These are phyloP conservation scores for Odontothrips loti DNA, from an alignment of 2,888 invertebrate species.

Conservation along the genomic window DNA sequence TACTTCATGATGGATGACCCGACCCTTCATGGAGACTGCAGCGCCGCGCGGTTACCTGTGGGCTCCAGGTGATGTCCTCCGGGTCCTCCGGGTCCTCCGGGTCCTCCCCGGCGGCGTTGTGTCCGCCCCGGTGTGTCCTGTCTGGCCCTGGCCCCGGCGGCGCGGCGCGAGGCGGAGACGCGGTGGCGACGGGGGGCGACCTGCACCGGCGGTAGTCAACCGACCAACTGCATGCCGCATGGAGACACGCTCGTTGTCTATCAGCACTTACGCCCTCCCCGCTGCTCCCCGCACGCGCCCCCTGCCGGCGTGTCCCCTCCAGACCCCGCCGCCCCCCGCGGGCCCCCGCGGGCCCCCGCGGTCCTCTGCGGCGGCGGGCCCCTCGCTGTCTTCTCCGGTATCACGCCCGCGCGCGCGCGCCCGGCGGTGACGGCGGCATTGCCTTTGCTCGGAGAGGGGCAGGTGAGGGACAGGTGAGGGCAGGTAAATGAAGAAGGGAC, in stretches of 20 bases:
- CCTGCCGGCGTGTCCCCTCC: neutral
- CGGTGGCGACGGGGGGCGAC: neutral
- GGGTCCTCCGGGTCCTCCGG: too few relatives aligned
- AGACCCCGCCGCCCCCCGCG: neutral
- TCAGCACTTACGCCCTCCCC: constrained; percentile 16
- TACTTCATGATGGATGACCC: too few relatives aligned
- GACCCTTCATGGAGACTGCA: too few relatives aligned
- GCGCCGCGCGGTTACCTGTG: too few relatives aligned
- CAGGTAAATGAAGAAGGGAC: constrained; percentile 20
- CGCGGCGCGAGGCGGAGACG: neutral
- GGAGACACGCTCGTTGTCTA: constrained; percentile 20
- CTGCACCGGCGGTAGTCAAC: neutral
- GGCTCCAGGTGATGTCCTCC: too few relatives aligned
- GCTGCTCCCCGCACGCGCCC: neutral
- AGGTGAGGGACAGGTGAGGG: neutral
- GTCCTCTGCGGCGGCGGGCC: neutral
- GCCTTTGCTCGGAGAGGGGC: neutral
- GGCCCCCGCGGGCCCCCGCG: neutral
- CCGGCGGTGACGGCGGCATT: neutral
- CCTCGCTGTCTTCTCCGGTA: neutral
- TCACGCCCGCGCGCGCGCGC: too few relatives aligned
- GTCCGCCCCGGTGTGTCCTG: neutral
- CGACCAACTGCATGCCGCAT: constrained; percentile 17
- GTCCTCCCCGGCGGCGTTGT: neutral
- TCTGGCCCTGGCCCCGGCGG: neutral